These are phyloP conservation scores for Hormaphis cornu DNA, from an alignment of 1,140 invertebrate genomes.

Conservation along the genomic window DNA sequence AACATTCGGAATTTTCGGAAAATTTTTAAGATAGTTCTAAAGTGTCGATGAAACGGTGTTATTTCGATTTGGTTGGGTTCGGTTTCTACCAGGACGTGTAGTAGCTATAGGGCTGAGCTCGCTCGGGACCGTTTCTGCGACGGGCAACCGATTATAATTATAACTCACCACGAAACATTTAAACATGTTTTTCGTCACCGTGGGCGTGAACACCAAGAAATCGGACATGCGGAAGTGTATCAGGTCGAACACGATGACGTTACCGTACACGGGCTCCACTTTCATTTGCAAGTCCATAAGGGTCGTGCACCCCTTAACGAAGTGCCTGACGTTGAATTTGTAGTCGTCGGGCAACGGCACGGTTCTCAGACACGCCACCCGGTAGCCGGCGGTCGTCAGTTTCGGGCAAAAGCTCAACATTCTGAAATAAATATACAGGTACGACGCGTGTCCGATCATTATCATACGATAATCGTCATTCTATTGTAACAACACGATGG, in stretches of 20 bases:
- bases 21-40: no score
- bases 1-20: no score
- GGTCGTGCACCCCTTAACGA: background rate
- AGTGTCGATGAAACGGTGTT: no score
- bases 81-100: no score
- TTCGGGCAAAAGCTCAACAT: background rate
- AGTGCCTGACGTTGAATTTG: background rate
- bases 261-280: background rate
- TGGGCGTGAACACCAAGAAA: background rate
- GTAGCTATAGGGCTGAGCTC: no score
- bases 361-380: background rate
- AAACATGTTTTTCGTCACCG: background rate
- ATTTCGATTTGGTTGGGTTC: no score
- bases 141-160: background rate
- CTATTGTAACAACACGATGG: background rate
- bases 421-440: slow-evolving; percentile 5
- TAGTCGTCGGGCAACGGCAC: background rate
- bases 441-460: no score
- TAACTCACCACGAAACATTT: slow-evolving; percentile 4
- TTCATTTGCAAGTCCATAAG: background rate
- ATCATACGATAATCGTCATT: no score
- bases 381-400: background rate
- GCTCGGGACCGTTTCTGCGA: no score
- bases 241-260: background rate
- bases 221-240: background rate